These are phyloP conservation scores for Ophthalmolycus amberensis DNA, from an alignment of 2,113 vertebrate genomes.

Conservation along the genomic window DNA sequence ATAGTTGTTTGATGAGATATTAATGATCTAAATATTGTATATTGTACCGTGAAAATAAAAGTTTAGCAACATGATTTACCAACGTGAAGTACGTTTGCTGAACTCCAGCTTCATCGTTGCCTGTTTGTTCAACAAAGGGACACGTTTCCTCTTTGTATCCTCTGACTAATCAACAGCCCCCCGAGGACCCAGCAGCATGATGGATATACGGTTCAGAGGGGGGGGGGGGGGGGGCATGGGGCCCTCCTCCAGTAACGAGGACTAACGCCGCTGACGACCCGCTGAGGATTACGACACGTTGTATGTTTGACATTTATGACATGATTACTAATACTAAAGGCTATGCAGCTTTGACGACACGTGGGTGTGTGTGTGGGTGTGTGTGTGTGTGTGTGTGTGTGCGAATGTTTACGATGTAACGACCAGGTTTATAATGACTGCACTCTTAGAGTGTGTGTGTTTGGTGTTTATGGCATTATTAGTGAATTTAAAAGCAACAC, in stretches of 20 bases:
- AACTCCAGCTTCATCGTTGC: not conserved
- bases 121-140: constrained; percentile 13
- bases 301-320: constrained; percentile 53
- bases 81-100: not conserved
- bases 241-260: constrained; percentile 40
- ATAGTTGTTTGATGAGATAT: too few species aligned
- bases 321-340: constrained; percentile 40
- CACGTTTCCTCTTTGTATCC: constrained; percentile 40
- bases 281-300: not conserved
- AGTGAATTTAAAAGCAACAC: constrained; percentile 32
- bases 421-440: constrained; percentile 11
- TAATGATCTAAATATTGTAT: too few species aligned
- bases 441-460: constrained; percentile 7
- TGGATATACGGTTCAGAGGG: constrained; percentile 13
- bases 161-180: constrained; percentile 36
- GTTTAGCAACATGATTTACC: not conserved
- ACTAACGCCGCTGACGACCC: constrained; percentile 36
- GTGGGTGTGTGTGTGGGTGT: not conserved
- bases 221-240: constrained; percentile 1
- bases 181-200: constrained; percentile 26
- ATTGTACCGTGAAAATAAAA: not conserved
- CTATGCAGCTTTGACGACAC: constrained; percentile 14
- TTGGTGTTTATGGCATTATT: constrained; percentile 36
- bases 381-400: constrained; percentile 17
- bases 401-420: constrained; percentile 4